These are phyloP conservation scores for Acanthopagrus latus DNA, from an alignment of 2,797 vertebrate genomes.

Conservation along the genomic window DNA sequence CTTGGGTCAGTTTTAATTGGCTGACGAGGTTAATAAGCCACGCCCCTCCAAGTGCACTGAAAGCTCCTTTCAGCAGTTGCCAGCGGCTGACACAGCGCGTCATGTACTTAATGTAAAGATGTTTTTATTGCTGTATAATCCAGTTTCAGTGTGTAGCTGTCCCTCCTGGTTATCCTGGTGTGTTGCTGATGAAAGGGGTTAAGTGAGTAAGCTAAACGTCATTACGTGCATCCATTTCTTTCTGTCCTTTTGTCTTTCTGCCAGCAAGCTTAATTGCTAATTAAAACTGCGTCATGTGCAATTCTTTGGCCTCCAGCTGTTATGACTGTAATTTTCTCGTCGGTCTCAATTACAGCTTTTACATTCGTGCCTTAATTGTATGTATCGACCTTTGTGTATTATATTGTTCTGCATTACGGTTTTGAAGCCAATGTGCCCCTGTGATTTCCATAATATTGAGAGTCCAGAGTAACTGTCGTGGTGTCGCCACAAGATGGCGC, in stretches of 20 bases:
- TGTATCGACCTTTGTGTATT: not conserved
- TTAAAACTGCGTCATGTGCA: not conserved
- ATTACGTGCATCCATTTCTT: not conserved
- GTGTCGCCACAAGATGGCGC: constrained; percentile 26
- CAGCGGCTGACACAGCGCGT: not conserved
- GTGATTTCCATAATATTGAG: not conserved
- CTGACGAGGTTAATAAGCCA: not conserved
- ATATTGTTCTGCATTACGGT: not conserved
- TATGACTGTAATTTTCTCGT: not conserved
- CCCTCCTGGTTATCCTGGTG: not conserved
- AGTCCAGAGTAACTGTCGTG: not conserved
- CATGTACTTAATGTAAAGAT: not conserved
- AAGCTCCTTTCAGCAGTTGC: not conserved
- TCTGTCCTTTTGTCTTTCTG: not conserved
- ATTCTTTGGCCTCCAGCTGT: not conserved
- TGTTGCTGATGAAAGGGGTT: not conserved
- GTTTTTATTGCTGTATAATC: not conserved
- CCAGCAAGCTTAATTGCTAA: not conserved
- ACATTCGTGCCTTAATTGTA: not conserved
- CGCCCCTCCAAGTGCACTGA: not conserved
- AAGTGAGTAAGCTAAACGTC: not conserved
- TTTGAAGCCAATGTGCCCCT: not conserved
- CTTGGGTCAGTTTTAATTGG: not conserved
- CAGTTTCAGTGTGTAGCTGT: not conserved
- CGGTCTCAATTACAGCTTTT: not conserved